Conservation (phyloP, 2,797 vertebrate genomes). For the Rhabdomys pumilio region DNA sequence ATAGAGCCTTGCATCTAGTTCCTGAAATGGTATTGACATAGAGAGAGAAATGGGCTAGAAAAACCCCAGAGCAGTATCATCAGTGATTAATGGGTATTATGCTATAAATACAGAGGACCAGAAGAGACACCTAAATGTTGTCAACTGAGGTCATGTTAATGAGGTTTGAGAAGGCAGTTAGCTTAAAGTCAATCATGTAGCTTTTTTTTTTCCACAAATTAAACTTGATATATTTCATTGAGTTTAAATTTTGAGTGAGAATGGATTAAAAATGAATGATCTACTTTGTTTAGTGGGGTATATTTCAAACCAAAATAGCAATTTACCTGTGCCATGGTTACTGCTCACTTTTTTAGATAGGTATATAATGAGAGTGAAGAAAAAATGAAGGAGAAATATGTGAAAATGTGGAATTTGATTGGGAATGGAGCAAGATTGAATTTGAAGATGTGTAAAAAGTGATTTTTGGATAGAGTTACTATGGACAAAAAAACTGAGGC, state of each 20-base stretch:
- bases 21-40: not conserved
- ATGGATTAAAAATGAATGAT: not conserved
- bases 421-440: not conserved
- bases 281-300: not conserved
- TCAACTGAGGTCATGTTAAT: not conserved
- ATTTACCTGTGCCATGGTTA: not conserved
- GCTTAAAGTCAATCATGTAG: no score
- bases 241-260: not conserved
- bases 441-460: not conserved
- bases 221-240: not conserved
- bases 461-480: not conserved
- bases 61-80: not conserved
- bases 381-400: not conserved
- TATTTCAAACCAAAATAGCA: not conserved
- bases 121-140: not conserved
- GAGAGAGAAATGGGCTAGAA: not conserved
- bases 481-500: not conserved
- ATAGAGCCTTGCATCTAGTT: not conserved
- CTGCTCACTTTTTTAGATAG: not conserved
- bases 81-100: not conserved
- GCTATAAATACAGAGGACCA: not conserved
- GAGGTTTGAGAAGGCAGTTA: not conserved
- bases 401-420: not conserved
- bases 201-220: not conserved
- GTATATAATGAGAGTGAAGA: not conserved